phyloP scores from a whole-genome alignment of 2,797 vertebrate genomes.

The Lepus townsendii region DNA sequence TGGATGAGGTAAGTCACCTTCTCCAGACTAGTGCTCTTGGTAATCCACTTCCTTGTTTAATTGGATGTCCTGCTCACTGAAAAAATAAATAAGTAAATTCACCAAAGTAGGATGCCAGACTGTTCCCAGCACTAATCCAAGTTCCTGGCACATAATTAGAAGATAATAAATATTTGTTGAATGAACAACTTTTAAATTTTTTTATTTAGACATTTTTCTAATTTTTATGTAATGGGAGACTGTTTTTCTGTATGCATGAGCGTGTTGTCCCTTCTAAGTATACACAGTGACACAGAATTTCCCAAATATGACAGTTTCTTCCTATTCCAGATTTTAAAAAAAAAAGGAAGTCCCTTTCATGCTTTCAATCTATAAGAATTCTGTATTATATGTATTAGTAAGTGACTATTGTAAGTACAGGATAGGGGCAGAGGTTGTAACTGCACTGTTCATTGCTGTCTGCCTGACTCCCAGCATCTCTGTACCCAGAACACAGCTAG shows the following conservation, averaged over 20 bases:
- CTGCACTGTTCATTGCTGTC: background rate
- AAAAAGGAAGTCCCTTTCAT: background rate
- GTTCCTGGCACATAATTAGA: background rate
- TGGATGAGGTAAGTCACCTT: background rate
- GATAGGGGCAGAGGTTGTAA: background rate
- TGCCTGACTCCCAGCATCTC: background rate
- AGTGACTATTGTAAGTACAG: background rate
- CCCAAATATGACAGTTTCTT: slow-evolving; percentile 5
- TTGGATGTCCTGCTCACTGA: background rate
- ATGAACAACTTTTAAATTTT: background rate
- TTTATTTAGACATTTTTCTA: background rate
- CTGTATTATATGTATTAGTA: background rate
- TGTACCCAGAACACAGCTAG: background rate
- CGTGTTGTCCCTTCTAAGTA: background rate
- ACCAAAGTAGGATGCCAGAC: background rate
- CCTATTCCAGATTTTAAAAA: background rate
- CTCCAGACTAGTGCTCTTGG: background rate
- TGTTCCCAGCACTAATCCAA: background rate
- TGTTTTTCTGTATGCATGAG: background rate
- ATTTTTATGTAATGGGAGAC: background rate
- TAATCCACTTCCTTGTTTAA: background rate
- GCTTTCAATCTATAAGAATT: background rate
- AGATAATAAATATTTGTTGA: slow-evolving; percentile 19
- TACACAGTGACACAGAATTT: background rate
- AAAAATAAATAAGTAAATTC: background rate